Evolutionary conservation across 2,888 invertebrate species (phyloP).

Genomic region (Eupithecia subfuscata): DNA sequence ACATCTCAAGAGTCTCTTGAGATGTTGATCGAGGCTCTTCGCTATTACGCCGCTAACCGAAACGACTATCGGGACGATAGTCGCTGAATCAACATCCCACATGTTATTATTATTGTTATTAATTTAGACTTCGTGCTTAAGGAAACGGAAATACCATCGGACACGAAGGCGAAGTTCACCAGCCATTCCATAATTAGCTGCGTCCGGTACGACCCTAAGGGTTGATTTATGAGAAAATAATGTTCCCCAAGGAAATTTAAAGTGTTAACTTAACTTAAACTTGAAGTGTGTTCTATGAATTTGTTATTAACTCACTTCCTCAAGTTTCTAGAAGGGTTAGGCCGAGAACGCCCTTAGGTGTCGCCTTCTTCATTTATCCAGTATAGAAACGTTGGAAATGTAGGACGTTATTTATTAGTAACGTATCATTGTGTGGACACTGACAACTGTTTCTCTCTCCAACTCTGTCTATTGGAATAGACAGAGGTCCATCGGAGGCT

Average conservation of each 20-base stretch:
- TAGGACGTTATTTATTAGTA: not conserved
- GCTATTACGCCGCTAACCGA: no score
- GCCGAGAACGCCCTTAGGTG: constrained; percentile 11
- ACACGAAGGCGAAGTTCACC: constrained; percentile 1
- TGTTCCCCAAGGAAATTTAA: constrained; percentile 72
- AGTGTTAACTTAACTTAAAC: constrained; percentile 58
- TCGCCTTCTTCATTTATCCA: not conserved
- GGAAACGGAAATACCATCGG: not conserved
- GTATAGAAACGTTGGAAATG: constrained; percentile 5
- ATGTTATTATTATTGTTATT: no score
- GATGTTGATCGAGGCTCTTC: no score
- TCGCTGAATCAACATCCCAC: no score
- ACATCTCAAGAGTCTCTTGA: no score
- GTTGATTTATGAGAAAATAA: constrained; percentile 81
- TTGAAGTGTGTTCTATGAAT: constrained; percentile 57
- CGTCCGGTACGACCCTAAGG: constrained; percentile 60
- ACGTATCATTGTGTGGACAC: not conserved
- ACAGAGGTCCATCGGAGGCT: not conserved
- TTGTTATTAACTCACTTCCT: constrained; percentile 53
- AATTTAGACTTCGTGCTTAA: not conserved
- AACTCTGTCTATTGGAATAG: not conserved
- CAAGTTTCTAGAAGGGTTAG: constrained; percentile 17
- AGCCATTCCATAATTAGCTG: constrained; percentile 30
- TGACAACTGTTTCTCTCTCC: no score
- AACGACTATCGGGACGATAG: no score